A percentile compares a stretch with the other conserved stretches of the same genome.
phyloP scores from a whole-genome alignment of 2,888 invertebrate species.

The Drosophila stalkeri region DNA sequence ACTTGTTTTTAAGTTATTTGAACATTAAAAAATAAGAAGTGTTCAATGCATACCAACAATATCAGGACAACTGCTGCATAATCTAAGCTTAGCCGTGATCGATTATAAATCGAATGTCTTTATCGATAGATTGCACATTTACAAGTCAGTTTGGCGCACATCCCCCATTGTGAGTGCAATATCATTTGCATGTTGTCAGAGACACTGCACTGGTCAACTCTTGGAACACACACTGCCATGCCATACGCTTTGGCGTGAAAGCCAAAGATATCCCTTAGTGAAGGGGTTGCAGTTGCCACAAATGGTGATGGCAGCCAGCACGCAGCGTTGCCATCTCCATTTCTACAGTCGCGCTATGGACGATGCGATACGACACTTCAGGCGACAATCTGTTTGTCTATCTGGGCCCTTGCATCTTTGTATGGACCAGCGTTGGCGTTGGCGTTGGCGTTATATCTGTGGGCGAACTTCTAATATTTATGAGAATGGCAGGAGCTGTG shows the following conservation, averaged over 20 bases:
- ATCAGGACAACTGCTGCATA: not conserved
- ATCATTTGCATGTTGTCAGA: conserved; percentile 15
- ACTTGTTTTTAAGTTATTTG: no score
- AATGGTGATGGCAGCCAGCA: not conserved
- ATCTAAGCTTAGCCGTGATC: not conserved
- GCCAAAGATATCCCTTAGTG: not conserved
- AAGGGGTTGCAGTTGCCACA: conserved; percentile 20
- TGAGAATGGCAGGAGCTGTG: conserved; percentile 51
- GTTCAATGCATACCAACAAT: no score
- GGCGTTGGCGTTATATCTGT: conserved; percentile 43
- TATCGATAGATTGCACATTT: not conserved
- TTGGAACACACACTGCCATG: conserved; percentile 1
- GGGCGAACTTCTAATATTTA: conserved; percentile 67
- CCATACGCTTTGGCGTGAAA: not conserved
- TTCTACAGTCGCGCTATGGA: conserved; percentile 22
- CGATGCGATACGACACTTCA: conserved; percentile 55
- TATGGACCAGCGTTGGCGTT: conserved; percentile 11
- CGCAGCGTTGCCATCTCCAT: conserved; percentile 23
- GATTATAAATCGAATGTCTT: not conserved
- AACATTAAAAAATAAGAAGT: no score
- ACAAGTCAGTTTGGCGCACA: not conserved
- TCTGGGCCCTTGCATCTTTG: conserved; percentile 68
- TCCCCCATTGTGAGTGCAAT: not conserved
- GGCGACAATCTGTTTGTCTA: conserved; percentile 79
- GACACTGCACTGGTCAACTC: conserved; percentile 18